Percentiles rank a stretch among this genome's conserved stretches.
Evolutionary conservation across 2,797 vertebrate genomes (phyloP).

Genomic region (Loris lydekkerianus): DNA sequence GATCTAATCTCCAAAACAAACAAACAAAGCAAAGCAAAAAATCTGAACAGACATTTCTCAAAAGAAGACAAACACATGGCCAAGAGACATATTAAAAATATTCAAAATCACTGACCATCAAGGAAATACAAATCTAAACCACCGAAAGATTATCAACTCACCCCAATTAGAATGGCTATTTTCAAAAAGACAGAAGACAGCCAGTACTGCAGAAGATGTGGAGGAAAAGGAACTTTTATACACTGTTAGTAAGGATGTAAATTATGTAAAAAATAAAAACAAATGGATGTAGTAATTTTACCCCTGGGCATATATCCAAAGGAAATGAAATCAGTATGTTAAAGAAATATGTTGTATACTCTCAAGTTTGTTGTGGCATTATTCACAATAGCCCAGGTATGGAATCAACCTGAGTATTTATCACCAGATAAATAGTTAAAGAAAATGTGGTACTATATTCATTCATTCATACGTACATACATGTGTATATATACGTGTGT

Average conservation of each 20-base stretch:
- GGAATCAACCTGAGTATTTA: neutral
- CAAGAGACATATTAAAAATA: neutral
- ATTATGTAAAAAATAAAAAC: too few relatives aligned
- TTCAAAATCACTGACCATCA: neutral
- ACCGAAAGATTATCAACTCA: neutral
- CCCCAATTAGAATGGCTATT: neutral
- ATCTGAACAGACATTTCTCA: neutral
- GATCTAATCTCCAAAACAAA: neutral
- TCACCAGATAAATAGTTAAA: neutral
- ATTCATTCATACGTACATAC: neutral
- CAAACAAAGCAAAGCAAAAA: neutral
- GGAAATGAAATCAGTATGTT: too few relatives aligned
- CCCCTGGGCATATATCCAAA: too few relatives aligned
- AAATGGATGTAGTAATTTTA: too few relatives aligned
- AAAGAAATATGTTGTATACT: too few relatives aligned
- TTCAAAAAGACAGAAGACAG: neutral
- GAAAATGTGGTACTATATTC: neutral
- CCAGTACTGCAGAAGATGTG: neutral
- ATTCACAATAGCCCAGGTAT: too few relatives aligned
- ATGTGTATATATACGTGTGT: too few relatives aligned
- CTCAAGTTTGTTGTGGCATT: too few relatives aligned
- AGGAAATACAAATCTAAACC: neutral
- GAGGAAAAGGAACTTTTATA: neutral
- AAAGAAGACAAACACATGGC: too few relatives aligned
- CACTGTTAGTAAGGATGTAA: too few relatives aligned